These are phyloP conservation scores for Crotophaga sulcirostris DNA, from an alignment of 2,113 vertebrate genomes.

Conservation along the genomic window DNA sequence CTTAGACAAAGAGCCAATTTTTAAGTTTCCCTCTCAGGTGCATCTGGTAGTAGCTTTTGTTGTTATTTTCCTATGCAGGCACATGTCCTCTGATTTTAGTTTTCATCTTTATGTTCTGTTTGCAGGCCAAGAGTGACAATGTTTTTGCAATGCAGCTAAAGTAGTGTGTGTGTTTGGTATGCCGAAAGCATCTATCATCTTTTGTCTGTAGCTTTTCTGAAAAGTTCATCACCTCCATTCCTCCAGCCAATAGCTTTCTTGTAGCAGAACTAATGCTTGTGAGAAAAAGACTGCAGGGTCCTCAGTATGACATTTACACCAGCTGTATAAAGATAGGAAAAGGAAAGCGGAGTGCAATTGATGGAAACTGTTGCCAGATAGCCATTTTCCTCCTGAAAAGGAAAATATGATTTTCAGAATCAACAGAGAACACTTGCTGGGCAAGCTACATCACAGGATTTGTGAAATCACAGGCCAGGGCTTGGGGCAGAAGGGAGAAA, in stretches of 20 bases:
- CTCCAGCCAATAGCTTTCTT: neutral
- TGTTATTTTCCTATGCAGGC: neutral
- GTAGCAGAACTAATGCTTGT: conserved; percentile 31
- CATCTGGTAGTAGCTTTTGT: neutral
- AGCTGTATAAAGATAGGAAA: neutral
- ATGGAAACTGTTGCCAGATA: neutral
- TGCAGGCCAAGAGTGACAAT: neutral
- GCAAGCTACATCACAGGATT: neutral
- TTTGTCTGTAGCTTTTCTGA: conserved; percentile 35
- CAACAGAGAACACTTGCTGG: neutral
- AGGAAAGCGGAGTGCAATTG: neutral
- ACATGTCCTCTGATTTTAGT: neutral
- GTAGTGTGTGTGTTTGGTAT: neutral
- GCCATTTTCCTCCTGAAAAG: neutral
- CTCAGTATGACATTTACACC: neutral
- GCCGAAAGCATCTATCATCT: conserved; percentile 16
- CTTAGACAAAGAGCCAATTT: neutral
- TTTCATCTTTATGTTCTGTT: neutral
- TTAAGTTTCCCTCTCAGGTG: neutral
- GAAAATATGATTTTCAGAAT: neutral
- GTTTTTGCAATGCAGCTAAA: neutral
- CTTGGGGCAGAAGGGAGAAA: neutral
- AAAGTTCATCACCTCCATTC: conserved; percentile 58
- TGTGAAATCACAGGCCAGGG: neutral
- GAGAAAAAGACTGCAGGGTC: neutral